phyloP scores from a whole-genome alignment of 2,888 invertebrate genomes.

The Cryptophagus acutangulus region DNA sequence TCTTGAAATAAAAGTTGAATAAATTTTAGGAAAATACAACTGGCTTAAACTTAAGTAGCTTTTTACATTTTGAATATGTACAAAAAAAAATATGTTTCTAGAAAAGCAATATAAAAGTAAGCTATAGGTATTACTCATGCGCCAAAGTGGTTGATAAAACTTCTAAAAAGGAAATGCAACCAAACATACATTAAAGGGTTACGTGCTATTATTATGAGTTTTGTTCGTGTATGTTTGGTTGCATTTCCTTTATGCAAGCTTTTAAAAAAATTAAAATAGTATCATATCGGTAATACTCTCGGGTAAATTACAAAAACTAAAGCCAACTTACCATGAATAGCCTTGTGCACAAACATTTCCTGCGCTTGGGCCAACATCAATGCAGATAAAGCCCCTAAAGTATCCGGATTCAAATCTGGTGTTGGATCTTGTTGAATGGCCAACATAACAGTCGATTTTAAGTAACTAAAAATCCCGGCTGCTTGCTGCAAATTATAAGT shows the following conservation, averaged over 20 bases:
- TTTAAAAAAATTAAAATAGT: too few species aligned
- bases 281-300: constrained; percentile 3
- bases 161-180: too few species aligned
- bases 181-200: too few species aligned
- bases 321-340: constrained; percentile 63
- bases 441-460: constrained; percentile 75
- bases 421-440: constrained; percentile 93
- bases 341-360: constrained; percentile 94
- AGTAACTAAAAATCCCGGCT: constrained; percentile 80
- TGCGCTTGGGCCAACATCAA: constrained; percentile 98
- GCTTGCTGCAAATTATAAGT: constrained; percentile 65
- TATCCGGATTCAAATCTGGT: constrained; percentile 90
- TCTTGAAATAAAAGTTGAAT: constrained; percentile 59
- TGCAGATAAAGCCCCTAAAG: constrained; percentile 76
- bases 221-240: too few species aligned
- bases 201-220: too few species aligned
- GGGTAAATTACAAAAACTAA: constrained; percentile 6
- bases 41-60: too few species aligned
- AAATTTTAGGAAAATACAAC: too few species aligned
- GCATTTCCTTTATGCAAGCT: too few species aligned
- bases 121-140: neutral
- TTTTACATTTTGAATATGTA: too few species aligned
- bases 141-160: too few species aligned
- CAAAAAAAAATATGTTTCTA: too few species aligned
- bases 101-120: too few species aligned